These are phyloP conservation scores for Scomber japonicus DNA, from an alignment of 2,113 vertebrate genomes.

Conservation along the genomic window DNA sequence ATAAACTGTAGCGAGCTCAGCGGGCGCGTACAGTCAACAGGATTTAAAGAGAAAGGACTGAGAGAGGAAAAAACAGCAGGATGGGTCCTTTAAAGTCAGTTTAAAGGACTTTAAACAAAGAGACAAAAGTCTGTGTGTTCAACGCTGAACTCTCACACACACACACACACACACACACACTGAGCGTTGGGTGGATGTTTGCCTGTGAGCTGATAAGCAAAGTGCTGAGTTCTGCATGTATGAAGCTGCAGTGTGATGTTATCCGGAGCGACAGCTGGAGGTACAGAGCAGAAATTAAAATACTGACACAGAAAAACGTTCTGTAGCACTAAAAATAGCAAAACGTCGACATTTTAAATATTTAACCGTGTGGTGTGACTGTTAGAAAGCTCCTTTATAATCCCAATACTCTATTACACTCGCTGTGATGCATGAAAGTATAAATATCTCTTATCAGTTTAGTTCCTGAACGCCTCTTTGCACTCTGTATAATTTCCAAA, in stretches of 20 bases:
- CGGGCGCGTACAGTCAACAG: conserved; percentile 16
- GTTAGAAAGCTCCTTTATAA: no score
- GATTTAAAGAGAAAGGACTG: conserved; percentile 16
- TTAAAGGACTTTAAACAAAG: conserved; percentile 7
- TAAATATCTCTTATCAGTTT: no score
- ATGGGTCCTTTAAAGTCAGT: conserved; percentile 11
- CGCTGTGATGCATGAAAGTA: no score
- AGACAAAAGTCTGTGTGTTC: conserved; percentile 28
- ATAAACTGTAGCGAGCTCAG: not conserved
- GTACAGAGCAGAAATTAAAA: not conserved
- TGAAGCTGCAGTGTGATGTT: conserved; percentile 22
- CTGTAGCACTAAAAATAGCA: not conserved
- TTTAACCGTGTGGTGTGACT: no score
- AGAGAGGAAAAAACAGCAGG: conserved; percentile 9
- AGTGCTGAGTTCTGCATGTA: conserved; percentile 34
- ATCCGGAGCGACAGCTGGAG: conserved; percentile 9
- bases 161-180: not conserved
- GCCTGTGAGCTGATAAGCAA: conserved; percentile 42
- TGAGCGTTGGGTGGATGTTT: not conserved
- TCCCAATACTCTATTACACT: no score
- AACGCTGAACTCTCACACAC: not conserved
- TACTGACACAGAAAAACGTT: not conserved
- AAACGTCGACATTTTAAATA: not conserved
- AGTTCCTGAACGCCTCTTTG: no score
- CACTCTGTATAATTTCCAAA: no score